These are phyloP conservation scores for Champsocephalus gunnari DNA, from an alignment of 2,797 vertebrate species.

Conservation along the genomic window DNA sequence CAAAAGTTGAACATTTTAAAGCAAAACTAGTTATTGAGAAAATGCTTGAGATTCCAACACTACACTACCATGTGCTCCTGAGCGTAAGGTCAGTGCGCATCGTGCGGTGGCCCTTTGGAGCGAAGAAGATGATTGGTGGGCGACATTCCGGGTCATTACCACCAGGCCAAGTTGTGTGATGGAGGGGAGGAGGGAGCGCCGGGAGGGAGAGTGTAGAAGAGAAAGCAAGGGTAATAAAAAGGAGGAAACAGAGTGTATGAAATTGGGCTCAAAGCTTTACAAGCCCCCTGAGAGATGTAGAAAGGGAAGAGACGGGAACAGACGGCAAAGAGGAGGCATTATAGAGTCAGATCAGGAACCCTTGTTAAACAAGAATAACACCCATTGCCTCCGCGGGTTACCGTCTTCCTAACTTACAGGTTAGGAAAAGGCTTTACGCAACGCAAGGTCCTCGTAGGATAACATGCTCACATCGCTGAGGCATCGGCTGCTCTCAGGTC, in stretches of 20 bases:
- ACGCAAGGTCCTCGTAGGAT: conserved; percentile 20
- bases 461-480: conserved; percentile 37
- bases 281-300: conserved; percentile 45
- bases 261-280: conserved; percentile 71
- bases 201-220: conserved; percentile 7
- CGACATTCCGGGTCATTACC: conserved; percentile 64
- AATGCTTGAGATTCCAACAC: neutral
- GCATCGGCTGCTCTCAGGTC: neutral
- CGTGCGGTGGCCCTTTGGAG: conserved; percentile 40
- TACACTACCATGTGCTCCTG: conserved; percentile 46
- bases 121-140: conserved; percentile 66
- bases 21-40: conserved; percentile 1
- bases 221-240: conserved; percentile 52
- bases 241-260: conserved; percentile 68
- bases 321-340: conserved; percentile 21
- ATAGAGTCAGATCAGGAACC: conserved; percentile 51
- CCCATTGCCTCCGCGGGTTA: conserved; percentile 20
- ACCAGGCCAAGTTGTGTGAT: conserved; percentile 42
- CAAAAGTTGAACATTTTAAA: neutral
- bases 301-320: conserved; percentile 26
- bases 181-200: conserved; percentile 14
- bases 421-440: conserved; percentile 8
- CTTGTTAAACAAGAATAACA: conserved; percentile 58
- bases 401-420: conserved; percentile 35
- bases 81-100: conserved; percentile 58